These are phyloP conservation scores for Boloria euphrosyne DNA, from an alignment of 2,888 invertebrate genomes.

Conservation along the genomic window DNA sequence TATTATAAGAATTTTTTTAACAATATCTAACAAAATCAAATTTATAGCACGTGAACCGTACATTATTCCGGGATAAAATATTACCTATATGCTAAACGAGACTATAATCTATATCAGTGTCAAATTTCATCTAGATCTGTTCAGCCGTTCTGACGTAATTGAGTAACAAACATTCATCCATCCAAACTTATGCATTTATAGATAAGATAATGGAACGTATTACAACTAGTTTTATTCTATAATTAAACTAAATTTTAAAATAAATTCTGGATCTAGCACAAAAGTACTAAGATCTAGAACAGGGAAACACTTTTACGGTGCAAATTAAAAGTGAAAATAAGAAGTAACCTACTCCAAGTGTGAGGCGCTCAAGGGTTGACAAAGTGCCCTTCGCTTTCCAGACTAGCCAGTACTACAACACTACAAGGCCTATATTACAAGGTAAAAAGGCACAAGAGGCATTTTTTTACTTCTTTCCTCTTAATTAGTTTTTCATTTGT, in stretches of 20 bases:
- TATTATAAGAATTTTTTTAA: too few relatives aligned
- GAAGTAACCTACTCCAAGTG: slow-evolving; percentile 20
- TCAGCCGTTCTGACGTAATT: too few relatives aligned
- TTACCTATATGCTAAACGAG: too few relatives aligned
- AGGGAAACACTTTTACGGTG: not conserved
- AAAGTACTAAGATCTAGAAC: not conserved
- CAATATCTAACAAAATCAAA: too few relatives aligned
- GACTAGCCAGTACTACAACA: slow-evolving; percentile 13
- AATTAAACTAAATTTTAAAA: not conserved
- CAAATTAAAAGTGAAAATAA: slow-evolving; percentile 34
- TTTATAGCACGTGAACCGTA: too few relatives aligned
- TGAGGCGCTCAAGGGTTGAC: slow-evolving; percentile 27
- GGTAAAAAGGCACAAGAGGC: slow-evolving; percentile 12
- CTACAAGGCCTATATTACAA: slow-evolving; percentile 23
- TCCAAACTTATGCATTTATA: too few relatives aligned
- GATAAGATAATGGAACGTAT: too few relatives aligned
- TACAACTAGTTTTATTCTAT: not conserved
- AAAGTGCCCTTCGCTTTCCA: slow-evolving; percentile 22
- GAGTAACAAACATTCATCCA: too few relatives aligned
- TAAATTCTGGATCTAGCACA: not conserved
- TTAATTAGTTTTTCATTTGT: slow-evolving; percentile 8
- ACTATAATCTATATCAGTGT: too few relatives aligned
- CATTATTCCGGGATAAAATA: too few relatives aligned
- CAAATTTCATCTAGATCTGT: too few relatives aligned
- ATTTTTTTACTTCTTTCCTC: not conserved